phyloP scores from a whole-genome alignment of 2,888 invertebrate genomes.

The Chalcosyrphus nemorum region DNA sequence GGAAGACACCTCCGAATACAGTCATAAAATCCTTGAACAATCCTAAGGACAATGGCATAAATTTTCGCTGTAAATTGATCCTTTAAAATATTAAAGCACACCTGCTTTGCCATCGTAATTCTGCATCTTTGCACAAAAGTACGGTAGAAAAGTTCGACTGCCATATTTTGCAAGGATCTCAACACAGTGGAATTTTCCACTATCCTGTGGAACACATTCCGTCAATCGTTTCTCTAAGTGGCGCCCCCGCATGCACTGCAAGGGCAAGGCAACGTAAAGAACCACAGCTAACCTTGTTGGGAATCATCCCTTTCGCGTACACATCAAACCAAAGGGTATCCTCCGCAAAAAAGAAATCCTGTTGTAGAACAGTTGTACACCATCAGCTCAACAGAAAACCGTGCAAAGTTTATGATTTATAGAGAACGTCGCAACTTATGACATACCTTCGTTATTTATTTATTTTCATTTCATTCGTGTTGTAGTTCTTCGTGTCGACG shows the following conservation, averaged over 20 bases:
- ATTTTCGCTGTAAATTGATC: constrained; percentile 51
- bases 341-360: constrained; percentile 27
- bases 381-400: constrained; percentile 43
- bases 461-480: constrained; percentile 69
- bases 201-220: constrained; percentile 20
- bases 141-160: constrained; percentile 13
- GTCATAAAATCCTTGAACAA: constrained; percentile 15
- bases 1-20: not conserved
- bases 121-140: constrained; percentile 30
- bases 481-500: constrained; percentile 18
- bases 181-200: constrained; percentile 27
- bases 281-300: constrained; percentile 1
- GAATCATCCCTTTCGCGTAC: constrained; percentile 4
- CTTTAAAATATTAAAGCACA: constrained; percentile 55
- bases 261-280: constrained; percentile 4
- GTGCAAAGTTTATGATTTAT: constrained; percentile 68
- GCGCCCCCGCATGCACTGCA: constrained; percentile 19
- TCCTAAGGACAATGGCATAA: constrained; percentile 52
- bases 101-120: constrained; percentile 17
- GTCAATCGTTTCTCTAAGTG: constrained; percentile 58
- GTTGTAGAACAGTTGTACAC: constrained; percentile 13
- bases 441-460: constrained; percentile 69
- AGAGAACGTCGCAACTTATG: constrained; percentile 66
- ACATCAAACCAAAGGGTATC: constrained; percentile 30
- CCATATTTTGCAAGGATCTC: constrained; percentile 24